Conservation (phyloP, 2,113 vertebrate species). For the Ursus arctos region DNA sequence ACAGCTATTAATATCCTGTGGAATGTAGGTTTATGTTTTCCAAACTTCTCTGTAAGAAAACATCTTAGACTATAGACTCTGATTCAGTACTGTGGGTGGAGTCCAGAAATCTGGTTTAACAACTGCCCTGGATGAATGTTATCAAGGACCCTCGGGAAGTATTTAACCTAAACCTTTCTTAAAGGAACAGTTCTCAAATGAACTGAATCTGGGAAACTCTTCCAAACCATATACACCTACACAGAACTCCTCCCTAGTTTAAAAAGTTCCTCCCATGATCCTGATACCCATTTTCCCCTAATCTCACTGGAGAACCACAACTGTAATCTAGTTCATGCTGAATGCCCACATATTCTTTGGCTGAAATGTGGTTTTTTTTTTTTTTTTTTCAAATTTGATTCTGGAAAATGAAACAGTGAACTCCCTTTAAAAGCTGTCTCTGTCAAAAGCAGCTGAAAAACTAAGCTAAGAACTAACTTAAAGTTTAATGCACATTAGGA, state of each 20-base stretch:
- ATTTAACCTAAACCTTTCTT: not conserved
- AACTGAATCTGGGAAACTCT: not conserved
- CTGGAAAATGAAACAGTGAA: constrained; percentile 34
- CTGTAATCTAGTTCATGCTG: not conserved
- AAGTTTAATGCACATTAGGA: constrained; percentile 26
- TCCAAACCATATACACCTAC: not conserved
- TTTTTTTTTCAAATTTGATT: constrained; percentile 44
- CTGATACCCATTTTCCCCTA: not conserved
- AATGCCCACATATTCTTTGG: not conserved
- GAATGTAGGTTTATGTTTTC: constrained; percentile 11
- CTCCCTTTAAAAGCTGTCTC: constrained; percentile 42
- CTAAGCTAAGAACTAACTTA: constrained; percentile 43
- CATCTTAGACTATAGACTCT: not conserved
- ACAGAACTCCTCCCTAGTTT: not conserved
- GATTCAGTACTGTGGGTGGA: not conserved
- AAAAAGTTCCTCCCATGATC: not conserved
- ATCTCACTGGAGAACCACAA: not conserved
- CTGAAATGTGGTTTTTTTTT: not conserved
- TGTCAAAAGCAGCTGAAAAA: constrained; percentile 61
- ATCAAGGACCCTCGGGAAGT: not conserved
- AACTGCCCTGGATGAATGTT: not conserved
- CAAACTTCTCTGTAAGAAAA: constrained; percentile 26
- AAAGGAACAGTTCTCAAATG: not conserved
- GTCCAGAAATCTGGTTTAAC: constrained; percentile 21
- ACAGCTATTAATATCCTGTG: not conserved